Base-by-base conservation (phyloP, 2,888 invertebrate genomes). In the Beris chalybata region DNA sequence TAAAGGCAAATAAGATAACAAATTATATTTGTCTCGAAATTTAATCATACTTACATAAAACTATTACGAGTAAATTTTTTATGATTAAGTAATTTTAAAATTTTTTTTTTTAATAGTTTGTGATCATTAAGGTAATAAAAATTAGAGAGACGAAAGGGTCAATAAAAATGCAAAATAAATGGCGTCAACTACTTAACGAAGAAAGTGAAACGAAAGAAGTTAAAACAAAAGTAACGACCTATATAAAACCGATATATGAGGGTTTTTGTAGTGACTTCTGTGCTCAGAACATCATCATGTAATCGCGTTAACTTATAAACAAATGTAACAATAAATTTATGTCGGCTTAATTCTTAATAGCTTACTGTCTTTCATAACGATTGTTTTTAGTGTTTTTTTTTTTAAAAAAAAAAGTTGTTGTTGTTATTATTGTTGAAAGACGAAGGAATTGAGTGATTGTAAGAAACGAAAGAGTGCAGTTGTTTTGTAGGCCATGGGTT, bases 1-100 rank as follows among this genome's bases (percentile, higher is more conserved):
- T 32, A 59, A 59, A 50, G 48, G 50, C 59, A 44, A 31, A 50
- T 11, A 58, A 30, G 11, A 9, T 61, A 61, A 61, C 61, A 61
- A 38, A 38, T 22, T 50, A 61, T 15, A 43, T 56, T n/a, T n/a
- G 48, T 29, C 22, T 50, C 50, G 38, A 12, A 31, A 11, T 38
- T 50, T 38, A 50, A 43, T 32, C 32, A 22, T 47, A 50, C 50
- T 61, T 52, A 61, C 50, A 50, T 61, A 9, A 61, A 50, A 38
- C 11, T 15, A 50, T 50, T 61, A 61, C 50, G 50, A 50, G 61
- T 52, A 52, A 61, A 61, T 52, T 52, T 48, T 29, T 30, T n/a
- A 59, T 7, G 3, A n/a, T 38, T 38, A 38, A 38, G 5, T 38
- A 9, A 38, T 38, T 38, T 38, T 38, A 38, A 7, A 1, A 38